Percentiles rank a stretch among this genome's conserved stretches.
Evolutionary conservation across 1,140 invertebrate genomes (phyloP).

Genomic region (Pseudomyrmex pallidus): DNA sequence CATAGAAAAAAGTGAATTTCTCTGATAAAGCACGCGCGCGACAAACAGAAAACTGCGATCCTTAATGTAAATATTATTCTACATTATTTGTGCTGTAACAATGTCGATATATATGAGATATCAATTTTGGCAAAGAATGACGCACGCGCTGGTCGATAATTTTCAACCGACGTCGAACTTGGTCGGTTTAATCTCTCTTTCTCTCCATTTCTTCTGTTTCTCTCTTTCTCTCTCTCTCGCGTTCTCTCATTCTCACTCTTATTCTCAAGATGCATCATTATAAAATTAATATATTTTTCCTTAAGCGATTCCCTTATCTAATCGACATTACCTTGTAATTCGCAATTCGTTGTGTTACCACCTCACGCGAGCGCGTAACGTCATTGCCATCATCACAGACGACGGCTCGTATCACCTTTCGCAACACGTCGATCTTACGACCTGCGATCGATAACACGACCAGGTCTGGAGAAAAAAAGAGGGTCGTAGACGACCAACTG

Average conservation of each 20-base stretch:
- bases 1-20: no score
- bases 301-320: slow-evolving; percentile 57
- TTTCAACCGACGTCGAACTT: background rate
- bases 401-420: slow-evolving; percentile 18
- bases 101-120: slow-evolving; percentile 5
- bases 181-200: no score
- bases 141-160: slow-evolving; percentile 45
- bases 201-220: no score
- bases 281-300: slow-evolving; percentile 55
- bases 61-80: background rate
- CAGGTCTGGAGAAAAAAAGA: background rate
- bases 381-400: slow-evolving; percentile 22
- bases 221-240: no score
- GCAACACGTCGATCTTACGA: slow-evolving; percentile 20
- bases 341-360: slow-evolving; percentile 69
- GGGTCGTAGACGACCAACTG: background rate
- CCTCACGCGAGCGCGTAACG: slow-evolving; percentile 33
- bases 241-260: no score
- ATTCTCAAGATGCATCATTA: slow-evolving; percentile 15
- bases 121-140: slow-evolving; percentile 7
- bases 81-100: slow-evolving; percentile 20
- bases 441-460: background rate
- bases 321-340: slow-evolving; percentile 53
- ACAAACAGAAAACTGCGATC: background rate
- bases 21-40: no score